Evolutionary conservation across 2,888 invertebrate species (phyloP).

Genomic region (Coleophora deauratella): DNA sequence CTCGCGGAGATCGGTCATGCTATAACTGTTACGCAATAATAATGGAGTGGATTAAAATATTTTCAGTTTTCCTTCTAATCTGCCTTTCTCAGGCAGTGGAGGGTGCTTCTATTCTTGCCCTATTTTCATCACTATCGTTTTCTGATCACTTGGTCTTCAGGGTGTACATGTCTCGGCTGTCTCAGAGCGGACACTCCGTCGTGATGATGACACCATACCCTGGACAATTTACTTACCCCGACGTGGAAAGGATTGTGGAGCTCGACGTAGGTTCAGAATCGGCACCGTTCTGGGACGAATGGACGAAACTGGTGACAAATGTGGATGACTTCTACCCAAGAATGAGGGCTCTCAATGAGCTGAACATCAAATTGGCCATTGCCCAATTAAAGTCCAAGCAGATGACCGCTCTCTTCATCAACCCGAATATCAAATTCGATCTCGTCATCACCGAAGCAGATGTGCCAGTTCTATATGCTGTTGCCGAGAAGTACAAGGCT

Average conservation of each 20-base stretch:
- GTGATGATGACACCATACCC: constrained; percentile 63
- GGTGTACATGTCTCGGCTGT: constrained; percentile 48
- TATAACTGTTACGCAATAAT: constrained; percentile 14
- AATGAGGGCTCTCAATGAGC: constrained; percentile 41
- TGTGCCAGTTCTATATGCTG: constrained; percentile 59
- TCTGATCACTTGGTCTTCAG: constrained; percentile 57
- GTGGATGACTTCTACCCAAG: constrained; percentile 49
- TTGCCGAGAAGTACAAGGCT: constrained; percentile 67
- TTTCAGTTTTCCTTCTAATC: constrained; percentile 25
- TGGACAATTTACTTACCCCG: constrained; percentile 48
- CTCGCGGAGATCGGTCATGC: constrained; percentile 18
- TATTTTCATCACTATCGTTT: constrained; percentile 56
- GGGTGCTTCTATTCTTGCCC: constrained; percentile 46
- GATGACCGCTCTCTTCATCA: constrained; percentile 50
- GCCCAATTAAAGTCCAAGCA: constrained; percentile 55
- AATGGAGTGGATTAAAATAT: constrained; percentile 27
- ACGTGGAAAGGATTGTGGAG: constrained; percentile 47
- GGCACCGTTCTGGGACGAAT: constrained; percentile 50
- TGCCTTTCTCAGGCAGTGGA: constrained; percentile 22
- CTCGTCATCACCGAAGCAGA: constrained; percentile 72
- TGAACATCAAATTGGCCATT: constrained; percentile 46
- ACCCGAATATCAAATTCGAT: constrained; percentile 67
- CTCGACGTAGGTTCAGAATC: constrained; percentile 54
- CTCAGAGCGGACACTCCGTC: constrained; percentile 45
- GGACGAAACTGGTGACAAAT: constrained; percentile 39